Percentiles rank a stretch among this genome's conserved stretches.
These are phyloP conservation scores for Malurus elegans DNA, from an alignment of 2,113 vertebrate species.

Conservation along the genomic window DNA sequence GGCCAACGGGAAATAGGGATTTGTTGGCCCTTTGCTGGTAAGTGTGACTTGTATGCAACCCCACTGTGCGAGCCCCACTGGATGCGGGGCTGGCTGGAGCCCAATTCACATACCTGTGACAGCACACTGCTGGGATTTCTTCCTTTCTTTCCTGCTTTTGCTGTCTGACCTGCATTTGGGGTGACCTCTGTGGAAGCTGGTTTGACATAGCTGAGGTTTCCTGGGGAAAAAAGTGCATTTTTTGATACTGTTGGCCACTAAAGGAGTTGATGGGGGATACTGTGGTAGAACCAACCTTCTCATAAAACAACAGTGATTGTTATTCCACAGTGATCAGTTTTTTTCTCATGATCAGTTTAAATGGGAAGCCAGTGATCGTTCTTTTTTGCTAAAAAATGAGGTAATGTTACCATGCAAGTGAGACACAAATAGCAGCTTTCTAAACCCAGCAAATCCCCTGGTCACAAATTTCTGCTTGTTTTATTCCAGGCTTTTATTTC, in stretches of 20 bases:
- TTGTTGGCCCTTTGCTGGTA: neutral
- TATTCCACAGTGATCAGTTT: neutral
- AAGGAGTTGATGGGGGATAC: neutral
- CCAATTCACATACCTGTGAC: rapidly evolving
- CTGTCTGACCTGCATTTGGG: neutral
- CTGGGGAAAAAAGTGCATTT: neutral
- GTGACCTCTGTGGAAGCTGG: rapidly evolving
- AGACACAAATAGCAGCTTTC: neutral
- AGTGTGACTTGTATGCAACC: rapidly evolving
- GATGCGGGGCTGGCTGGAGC: rapidly evolving
- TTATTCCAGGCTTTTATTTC: conserved; percentile 7
- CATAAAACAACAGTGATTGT: neutral
- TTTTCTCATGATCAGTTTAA: neutral
- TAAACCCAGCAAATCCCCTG: neutral
- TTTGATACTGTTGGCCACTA: neutral
- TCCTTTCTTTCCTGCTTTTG: neutral
- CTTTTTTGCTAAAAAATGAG: neutral
- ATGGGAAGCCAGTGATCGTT: neutral
- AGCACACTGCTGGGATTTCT: rapidly evolving
- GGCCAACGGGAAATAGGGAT: neutral
- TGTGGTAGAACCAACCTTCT: neutral
- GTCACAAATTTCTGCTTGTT: neutral
- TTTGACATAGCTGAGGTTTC: neutral
- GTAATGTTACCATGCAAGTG: neutral
- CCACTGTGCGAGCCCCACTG: rapidly evolving